A percentile compares a stretch with the other conserved stretches of the same genome.
Evolutionary conservation across 1,140 invertebrate genomes (phyloP).

Genomic region (Megathymus violae): DNA sequence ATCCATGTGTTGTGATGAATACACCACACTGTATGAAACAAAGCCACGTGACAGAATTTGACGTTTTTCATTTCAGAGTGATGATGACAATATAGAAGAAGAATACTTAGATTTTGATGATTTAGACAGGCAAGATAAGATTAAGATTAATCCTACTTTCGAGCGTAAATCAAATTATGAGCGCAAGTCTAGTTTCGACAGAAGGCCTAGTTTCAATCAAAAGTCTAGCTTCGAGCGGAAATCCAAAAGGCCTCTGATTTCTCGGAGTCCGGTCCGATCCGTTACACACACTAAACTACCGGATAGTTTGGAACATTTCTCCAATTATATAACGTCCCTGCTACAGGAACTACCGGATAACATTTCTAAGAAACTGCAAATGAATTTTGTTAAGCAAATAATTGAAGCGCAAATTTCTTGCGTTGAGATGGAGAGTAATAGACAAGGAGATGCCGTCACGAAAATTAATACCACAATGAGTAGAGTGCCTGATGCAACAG

Average conservation of each 20-base stretch:
- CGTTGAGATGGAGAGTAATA: not conserved
- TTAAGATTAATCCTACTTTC: not conserved
- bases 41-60: no score
- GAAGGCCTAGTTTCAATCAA: not conserved
- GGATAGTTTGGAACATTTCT: conserved; percentile 5
- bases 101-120: conserved; percentile 8
- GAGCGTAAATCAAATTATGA: not conserved
- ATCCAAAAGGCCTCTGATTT: no score
- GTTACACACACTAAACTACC: not conserved
- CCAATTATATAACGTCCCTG: conserved; percentile 10
- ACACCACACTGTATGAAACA: no score
- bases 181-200: not conserved
- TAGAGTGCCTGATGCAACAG: not conserved
- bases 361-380: conserved; percentile 20
- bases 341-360: conserved; percentile 15
- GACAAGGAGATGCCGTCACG: not conserved
- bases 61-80: conserved; percentile 1
- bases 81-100: not conserved
- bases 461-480: no score
- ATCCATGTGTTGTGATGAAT: no score
- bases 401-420: conserved; percentile 13
- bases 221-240: not conserved
- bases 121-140: not conserved
- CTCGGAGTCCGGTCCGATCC: not conserved
- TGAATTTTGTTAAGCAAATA: conserved; percentile 24